Conservation (phyloP, 1,140 invertebrate genomes). For the Uloborus diversus region DNA sequence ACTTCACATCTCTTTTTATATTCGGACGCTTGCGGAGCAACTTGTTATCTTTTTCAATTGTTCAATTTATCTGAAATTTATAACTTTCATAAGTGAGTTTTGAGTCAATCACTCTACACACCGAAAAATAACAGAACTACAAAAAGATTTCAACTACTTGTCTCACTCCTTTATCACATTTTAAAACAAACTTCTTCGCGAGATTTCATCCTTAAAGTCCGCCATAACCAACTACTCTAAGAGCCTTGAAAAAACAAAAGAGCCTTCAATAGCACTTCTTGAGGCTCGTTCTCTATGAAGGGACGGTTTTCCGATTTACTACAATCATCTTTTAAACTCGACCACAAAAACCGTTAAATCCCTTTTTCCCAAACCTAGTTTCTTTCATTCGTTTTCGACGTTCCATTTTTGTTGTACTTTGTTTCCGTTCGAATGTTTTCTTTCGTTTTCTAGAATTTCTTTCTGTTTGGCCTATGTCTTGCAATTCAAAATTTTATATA, state of each 20-base stretch:
- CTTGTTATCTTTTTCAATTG: no score
- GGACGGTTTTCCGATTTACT: slow-evolving; percentile 35
- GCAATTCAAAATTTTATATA: slow-evolving; percentile 33
- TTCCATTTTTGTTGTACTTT: neutral
- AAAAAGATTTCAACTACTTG: no score
- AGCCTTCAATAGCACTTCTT: slow-evolving; percentile 23
- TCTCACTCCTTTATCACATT: no score
- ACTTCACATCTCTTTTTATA: no score
- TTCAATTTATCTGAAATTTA: no score
- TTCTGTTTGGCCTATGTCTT: slow-evolving; percentile 35
- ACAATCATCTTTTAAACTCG: slow-evolving; percentile 54
- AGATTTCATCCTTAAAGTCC: neutral
- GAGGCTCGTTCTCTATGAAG: neutral
- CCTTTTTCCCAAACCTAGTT: slow-evolving; percentile 53
- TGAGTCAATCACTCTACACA: no score
- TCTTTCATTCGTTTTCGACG: slow-evolving; percentile 17
- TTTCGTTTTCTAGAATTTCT: neutral
- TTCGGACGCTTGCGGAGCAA: no score
- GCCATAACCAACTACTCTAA: neutral
- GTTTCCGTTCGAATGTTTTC: slow-evolving; percentile 6
- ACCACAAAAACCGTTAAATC: slow-evolving; percentile 54
- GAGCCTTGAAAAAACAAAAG: neutral
- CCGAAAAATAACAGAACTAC: no score
- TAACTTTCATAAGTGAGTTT: no score
- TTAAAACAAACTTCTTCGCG: no score